Evolutionary conservation across 2,797 vertebrate species (phyloP), one percentile per base, ranked within the genome.

Genomic region (Molossus alvarezi): DNA sequence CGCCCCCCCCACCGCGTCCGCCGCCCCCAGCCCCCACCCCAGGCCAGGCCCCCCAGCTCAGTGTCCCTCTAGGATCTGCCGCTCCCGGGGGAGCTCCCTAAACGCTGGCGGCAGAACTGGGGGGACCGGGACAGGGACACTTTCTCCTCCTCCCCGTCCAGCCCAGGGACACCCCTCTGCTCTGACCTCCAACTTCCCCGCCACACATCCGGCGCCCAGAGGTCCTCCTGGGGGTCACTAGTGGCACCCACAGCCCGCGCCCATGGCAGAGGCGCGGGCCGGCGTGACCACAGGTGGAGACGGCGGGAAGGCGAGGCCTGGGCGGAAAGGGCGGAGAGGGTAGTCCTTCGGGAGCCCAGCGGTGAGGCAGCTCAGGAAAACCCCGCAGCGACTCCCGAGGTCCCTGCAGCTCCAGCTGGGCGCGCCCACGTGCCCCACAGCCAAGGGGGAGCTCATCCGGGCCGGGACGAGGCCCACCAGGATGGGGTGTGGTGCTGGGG

Each of bases 221-320:
- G 53, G 64, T 14, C 71, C 20, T 5, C 29, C 37, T 5, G 45
- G 20, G 55, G 5, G 48, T 41, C 85, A 12, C 27, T 48, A 41
- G 53, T 37, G 17, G 33, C 41, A 23, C 18, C 41, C 41, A 8
- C 21, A 7, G 20, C 62, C 15, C 3, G 21, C 65, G n/a, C 53
- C 67, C 73, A 51, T 15, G 5, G 25, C 90, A 67, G 64, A 21
- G 14, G 18, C 57, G 60, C 62, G 2, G 5, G 3, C 29, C 21
- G 1, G 17, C 3, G 41, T 5, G 45, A 4, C 98, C 98, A 96
- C 97, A 85, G 82, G 97, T 98, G 98, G 97, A 97, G 94, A 90
- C 45, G 41, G 33, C 29, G 37, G 3, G 29, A 27, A 62, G 60
- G 85, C 15, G 7, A 77, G 87, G 45, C 23, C 45, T 20, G 29